Percentiles rank a stretch among this genome's conserved stretches.
Evolutionary conservation across 2,113 vertebrate species (phyloP).

Genomic region (Alouatta palliata): DNA sequence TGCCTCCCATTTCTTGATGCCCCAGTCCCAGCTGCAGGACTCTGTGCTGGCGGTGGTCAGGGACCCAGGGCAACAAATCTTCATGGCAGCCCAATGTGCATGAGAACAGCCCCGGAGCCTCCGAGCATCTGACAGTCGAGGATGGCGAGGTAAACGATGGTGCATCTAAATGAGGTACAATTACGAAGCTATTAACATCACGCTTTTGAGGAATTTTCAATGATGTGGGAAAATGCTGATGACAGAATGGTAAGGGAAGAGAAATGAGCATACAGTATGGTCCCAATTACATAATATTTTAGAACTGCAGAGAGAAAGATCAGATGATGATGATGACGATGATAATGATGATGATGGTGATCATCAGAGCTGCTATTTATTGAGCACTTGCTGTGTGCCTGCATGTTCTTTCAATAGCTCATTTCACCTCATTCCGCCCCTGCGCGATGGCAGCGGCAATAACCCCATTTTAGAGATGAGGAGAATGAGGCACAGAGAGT

Average conservation of each 20-base stretch:
- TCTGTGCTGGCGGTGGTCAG: not conserved
- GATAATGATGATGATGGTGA: not conserved
- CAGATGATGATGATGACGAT: not conserved
- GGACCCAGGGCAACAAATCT: fast-evolving
- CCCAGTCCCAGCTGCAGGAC: not conserved
- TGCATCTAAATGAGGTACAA: slow-evolving; percentile 19
- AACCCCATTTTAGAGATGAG: not conserved
- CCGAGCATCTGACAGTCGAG: not conserved
- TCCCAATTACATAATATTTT: not conserved
- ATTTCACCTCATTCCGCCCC: not conserved
- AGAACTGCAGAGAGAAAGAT: not conserved
- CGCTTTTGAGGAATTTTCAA: slow-evolving; percentile 61
- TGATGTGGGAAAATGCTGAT: slow-evolving; percentile 18
- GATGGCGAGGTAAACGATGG: not conserved
- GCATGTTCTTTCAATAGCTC: not conserved
- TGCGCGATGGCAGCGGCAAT: fast-evolving
- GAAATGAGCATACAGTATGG: not conserved
- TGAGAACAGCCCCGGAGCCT: not conserved
- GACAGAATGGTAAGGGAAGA: not conserved
- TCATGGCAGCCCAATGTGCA: not conserved
- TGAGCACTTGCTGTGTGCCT: not conserved
- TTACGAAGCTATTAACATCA: slow-evolving; percentile 35
- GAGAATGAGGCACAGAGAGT: not conserved
- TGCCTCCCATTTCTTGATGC: not conserved
- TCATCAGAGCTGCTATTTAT: not conserved